phyloP scores from a whole-genome alignment of 37 sponge, comb jelly and placozoan genomes.

The Amphimedon queenslandica region DNA sequence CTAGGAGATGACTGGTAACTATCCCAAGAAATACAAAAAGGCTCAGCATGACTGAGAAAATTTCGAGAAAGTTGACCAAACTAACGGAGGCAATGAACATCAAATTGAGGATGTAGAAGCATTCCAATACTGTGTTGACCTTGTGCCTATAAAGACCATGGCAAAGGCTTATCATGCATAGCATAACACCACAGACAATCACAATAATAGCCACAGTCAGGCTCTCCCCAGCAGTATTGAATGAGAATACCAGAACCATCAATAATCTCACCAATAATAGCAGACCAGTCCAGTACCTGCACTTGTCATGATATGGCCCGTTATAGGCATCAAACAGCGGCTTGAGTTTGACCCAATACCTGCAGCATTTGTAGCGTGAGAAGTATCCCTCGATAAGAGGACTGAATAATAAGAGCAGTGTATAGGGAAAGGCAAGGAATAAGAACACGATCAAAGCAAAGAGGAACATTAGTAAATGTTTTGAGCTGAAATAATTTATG shows the following conservation, averaged over 20 bases:
- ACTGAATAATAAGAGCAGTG: constrained; percentile 6
- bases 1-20: not conserved
- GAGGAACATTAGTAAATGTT: constrained; percentile 20
- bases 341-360: constrained; percentile 5
- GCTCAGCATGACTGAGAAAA: not conserved
- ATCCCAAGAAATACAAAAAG: not conserved
- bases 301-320: not conserved
- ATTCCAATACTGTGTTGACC: not conserved
- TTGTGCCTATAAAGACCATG: not conserved
- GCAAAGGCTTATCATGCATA: not conserved
- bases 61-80: not conserved
- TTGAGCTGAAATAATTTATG: constrained; percentile 11
- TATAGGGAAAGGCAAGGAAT: not conserved
- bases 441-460: not conserved
- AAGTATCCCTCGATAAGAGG: not conserved
- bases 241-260: not conserved
- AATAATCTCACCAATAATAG: not conserved
- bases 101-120: not conserved
- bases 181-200: not conserved
- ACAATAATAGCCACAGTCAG: not conserved
- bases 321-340: constrained; percentile 7
- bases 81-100: not conserved
- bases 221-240: not conserved
- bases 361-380: not conserved
- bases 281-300: not conserved